Base-by-base conservation (phyloP, 2,797 vertebrate genomes). In the Petrocephalus schoutedeni region DNA sequence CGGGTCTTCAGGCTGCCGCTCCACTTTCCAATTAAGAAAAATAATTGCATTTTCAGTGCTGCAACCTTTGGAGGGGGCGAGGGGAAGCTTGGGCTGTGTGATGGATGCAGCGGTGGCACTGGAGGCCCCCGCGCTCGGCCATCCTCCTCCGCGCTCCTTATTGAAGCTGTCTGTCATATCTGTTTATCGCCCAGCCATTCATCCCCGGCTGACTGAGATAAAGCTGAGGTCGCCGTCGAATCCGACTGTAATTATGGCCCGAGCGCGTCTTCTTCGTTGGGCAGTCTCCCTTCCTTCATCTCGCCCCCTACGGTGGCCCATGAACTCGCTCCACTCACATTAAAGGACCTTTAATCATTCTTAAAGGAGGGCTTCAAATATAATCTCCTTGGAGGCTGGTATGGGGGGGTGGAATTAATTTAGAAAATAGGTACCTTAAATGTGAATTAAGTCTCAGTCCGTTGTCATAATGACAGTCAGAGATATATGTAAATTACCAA, bases 1-100 rank as follows among this genome's bases (percentile, higher is more conserved):
- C 7, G 4, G 59, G 56, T 89, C 87, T 86, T 71, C 8, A 19
- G 49, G 89, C 54, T 77, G 23, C 59, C 54, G 6, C 87, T 12
- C 56, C 74, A 87, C 91, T 91, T 90, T 89, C 90, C 90, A 91
- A 91, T 91, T 91, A 90, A 91, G 87, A 91, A 77, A 89, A 91
- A 93, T 91, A 90, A 96, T 96, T 95, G 95, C 94, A 96, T 96
- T 96, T 95, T 92, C 93, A 91, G 87, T 45, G 91, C 93, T 92
- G 90, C 93, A 94, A 93, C 94, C 94, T 94, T 94, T 95, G 90
- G 74, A 91, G 93, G 88, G 93, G 93, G 91, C 91, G 92, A 93
- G 91, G 90, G 90, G 91, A 92, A 49, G 32, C 14, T 49, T 8
- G 3, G 88, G 92, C 94, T 92, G 93, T 89, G 91, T 96, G 96